phyloP scores from a whole-genome alignment of 2,113 vertebrate genomes.

The Psilopogon haemacephalus region DNA sequence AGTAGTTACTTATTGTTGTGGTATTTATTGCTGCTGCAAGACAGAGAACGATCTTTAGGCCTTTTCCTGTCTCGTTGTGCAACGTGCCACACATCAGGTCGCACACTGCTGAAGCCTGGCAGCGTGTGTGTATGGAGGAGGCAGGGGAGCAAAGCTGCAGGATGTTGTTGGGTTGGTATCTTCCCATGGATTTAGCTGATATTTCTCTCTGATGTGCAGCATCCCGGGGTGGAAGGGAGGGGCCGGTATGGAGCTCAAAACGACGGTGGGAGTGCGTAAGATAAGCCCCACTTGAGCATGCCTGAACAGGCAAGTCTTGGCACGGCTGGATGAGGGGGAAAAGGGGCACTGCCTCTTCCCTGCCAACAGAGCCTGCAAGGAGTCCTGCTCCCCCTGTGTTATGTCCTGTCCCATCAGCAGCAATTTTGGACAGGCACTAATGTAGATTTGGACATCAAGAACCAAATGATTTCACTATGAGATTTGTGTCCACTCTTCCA shows the following conservation, averaged over 20 bases:
- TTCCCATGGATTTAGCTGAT: conserved; percentile 12
- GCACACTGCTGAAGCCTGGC: background rate
- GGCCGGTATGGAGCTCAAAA: background rate
- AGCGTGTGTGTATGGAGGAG: background rate
- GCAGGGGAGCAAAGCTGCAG: background rate
- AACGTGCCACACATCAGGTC: background rate
- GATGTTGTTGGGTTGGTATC: conserved; percentile 15
- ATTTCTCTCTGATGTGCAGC: conserved; percentile 1
- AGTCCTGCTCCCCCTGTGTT: fast-evolving
- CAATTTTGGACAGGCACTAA: background rate
- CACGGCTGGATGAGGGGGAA: background rate
- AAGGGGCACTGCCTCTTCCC: background rate
- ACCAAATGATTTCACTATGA: background rate
- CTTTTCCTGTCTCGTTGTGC: background rate
- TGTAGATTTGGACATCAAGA: background rate
- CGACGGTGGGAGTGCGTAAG: background rate
- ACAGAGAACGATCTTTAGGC: background rate
- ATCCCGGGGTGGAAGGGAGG: background rate
- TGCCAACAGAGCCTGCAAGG: fast-evolving
- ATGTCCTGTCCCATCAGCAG: fast-evolving
- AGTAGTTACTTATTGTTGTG: background rate
- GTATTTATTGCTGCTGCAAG: background rate
- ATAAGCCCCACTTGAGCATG: background rate
- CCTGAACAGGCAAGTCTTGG: background rate
- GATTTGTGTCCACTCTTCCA: background rate